Percentiles rank a stretch among this genome's conserved stretches.
phyloP scores from a whole-genome alignment of 2,888 invertebrate species.

The Chymomyza procnemis region DNA sequence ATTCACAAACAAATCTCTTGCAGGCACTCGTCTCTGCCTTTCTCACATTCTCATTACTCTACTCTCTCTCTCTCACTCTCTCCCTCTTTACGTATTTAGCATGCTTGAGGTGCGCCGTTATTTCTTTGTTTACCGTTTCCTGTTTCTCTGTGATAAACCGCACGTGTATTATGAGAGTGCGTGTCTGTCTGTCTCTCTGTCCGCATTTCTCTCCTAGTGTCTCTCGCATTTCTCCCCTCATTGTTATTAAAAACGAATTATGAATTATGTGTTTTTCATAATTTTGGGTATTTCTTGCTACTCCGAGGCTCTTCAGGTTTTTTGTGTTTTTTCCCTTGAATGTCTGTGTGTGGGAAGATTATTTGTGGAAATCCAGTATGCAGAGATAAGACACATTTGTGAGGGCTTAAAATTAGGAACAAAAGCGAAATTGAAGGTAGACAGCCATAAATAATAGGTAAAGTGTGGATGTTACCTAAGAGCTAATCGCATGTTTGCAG shows the following conservation, averaged over 20 bases:
- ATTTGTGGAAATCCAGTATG: slow-evolving; percentile 40
- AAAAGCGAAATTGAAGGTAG: slow-evolving; percentile 17
- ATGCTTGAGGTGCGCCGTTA: slow-evolving; percentile 24
- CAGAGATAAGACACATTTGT: slow-evolving; percentile 62
- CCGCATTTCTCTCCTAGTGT: not conserved
- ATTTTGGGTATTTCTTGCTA: slow-evolving; percentile 24
- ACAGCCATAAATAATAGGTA: not conserved
- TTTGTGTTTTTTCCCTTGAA: slow-evolving; percentile 21
- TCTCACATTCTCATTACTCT: not conserved
- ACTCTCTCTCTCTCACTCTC: not conserved
- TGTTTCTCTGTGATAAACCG: slow-evolving; percentile 24
- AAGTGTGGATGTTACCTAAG: not conserved
- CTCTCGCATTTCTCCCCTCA: not conserved
- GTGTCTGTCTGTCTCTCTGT: slow-evolving; percentile 16
- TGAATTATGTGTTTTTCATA: slow-evolving; percentile 64
- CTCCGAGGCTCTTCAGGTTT: slow-evolving; percentile 12
- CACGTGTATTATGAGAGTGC: slow-evolving; percentile 9
- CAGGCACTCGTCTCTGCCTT: slow-evolving; percentile 19
- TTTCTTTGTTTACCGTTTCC: slow-evolving; percentile 36
- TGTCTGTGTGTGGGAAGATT: slow-evolving; percentile 1
- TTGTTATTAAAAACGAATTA: slow-evolving; percentile 71
- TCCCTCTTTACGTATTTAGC: not conserved
- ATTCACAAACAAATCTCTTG: slow-evolving; percentile 15
- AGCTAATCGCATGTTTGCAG: not conserved
- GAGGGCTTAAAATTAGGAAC: slow-evolving; percentile 45